Conservation (phyloP, 1,140 invertebrate species). For the Helicoverpa zea region DNA sequence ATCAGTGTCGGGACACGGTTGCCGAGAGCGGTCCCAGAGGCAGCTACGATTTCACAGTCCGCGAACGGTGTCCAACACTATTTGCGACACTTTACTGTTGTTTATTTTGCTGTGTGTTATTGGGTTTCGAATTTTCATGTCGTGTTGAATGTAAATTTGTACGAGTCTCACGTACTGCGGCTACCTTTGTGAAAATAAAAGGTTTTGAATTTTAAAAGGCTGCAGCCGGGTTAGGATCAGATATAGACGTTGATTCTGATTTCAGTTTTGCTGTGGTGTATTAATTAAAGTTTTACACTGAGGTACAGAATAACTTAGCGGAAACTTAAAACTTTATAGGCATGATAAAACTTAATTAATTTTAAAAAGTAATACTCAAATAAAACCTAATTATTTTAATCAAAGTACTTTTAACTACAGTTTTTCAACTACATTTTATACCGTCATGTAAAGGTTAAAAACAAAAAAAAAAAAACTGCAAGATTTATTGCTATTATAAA, state of each 20-base stretch:
- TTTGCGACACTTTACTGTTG: slow-evolving; percentile 50
- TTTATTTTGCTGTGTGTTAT: slow-evolving; percentile 50
- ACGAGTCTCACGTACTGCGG: slow-evolving; percentile 34
- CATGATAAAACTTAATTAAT: too few species aligned
- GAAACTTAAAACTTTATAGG: too few species aligned
- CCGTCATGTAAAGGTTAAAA: too few species aligned
- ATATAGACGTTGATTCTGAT: slow-evolving; percentile 18
- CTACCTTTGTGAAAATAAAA: slow-evolving; percentile 40
- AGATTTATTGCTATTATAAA: not conserved
- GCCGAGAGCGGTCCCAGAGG: slow-evolving; percentile 34
- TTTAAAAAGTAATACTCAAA: too few species aligned
- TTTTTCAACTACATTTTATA: too few species aligned
- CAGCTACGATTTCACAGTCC: slow-evolving; percentile 50
- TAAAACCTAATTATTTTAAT: too few species aligned
- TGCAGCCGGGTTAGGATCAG: slow-evolving; percentile 16
- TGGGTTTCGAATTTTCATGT: slow-evolving; percentile 46
- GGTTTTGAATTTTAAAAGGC: slow-evolving; percentile 34
- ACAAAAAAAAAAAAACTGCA: not conserved
- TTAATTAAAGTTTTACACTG: not conserved
- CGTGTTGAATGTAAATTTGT: slow-evolving; percentile 47
- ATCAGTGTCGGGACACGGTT: slow-evolving; percentile 39
- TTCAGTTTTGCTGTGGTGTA: slow-evolving; percentile 1
- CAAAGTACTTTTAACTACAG: too few species aligned
- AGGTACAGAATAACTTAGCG: not conserved
- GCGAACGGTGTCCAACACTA: slow-evolving; percentile 48